phyloP scores from a whole-genome alignment of 2,113 vertebrate genomes.

The Trematomus loennbergii region DNA sequence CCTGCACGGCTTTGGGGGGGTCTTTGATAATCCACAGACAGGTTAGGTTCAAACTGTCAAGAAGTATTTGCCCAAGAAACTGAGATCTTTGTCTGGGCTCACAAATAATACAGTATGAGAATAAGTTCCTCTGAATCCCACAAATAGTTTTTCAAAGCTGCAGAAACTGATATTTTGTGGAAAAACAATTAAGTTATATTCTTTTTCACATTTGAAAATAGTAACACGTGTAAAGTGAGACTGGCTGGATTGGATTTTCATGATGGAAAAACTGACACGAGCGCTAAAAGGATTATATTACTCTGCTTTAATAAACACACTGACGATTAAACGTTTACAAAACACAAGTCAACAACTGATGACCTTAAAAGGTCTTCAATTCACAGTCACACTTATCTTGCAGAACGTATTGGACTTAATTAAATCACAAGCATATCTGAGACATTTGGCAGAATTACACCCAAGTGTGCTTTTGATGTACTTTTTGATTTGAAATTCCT shows the following conservation, averaged over 20 bases:
- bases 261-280: neutral
- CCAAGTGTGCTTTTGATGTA: too few species aligned
- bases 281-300: conserved; percentile 11
- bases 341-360: conserved; percentile 21
- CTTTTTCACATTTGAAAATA: neutral
- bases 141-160: too few species aligned
- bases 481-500: neutral
- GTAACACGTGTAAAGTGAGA: conserved; percentile 16
- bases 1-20: conserved; percentile 67
- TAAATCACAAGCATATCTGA: conserved; percentile 41
- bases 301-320: neutral
- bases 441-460: conserved; percentile 22
- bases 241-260: conserved; percentile 26
- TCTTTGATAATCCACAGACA: conserved; percentile 87
- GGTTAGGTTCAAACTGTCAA: conserved; percentile 84
- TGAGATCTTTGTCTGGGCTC: conserved; percentile 8
- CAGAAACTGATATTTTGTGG: neutral
- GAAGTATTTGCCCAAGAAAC: conserved; percentile 46
- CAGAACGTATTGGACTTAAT: conserved; percentile 8
- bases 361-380: conserved; percentile 11
- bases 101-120: conserved; percentile 10
- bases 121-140: neutral
- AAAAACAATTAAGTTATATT: neutral
- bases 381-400: neutral
- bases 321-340: neutral